Evolutionary conservation across 2,888 invertebrate species (phyloP).

Genomic region (Corbicula japonica): DNA sequence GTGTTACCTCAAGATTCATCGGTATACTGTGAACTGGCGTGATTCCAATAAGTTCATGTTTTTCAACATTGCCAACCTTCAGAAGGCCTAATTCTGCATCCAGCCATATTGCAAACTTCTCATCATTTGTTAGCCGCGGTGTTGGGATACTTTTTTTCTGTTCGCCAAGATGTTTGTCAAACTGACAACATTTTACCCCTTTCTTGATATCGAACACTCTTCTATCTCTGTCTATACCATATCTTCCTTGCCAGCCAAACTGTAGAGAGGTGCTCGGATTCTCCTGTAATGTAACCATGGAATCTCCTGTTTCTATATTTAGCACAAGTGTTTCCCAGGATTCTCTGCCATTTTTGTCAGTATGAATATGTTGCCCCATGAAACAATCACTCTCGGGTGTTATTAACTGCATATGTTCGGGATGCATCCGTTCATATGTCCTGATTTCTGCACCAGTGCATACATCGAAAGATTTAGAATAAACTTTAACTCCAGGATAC

Average conservation of each 20-base stretch:
- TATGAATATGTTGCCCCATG: constrained; percentile 49
- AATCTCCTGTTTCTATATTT: constrained; percentile 59
- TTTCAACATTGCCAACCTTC: constrained; percentile 64
- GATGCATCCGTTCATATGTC: constrained; percentile 51
- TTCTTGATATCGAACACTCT: constrained; percentile 66
- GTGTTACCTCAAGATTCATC: constrained; percentile 65
- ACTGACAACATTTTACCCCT: constrained; percentile 60
- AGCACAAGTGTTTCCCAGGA: constrained; percentile 56
- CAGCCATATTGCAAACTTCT: constrained; percentile 68
- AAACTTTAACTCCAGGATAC: constrained; percentile 50
- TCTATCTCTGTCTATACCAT: constrained; percentile 67
- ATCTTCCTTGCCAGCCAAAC: constrained; percentile 57
- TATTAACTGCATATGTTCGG: constrained; percentile 53
- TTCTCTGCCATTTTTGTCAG: constrained; percentile 49
- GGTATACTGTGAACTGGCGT: constrained; percentile 72
- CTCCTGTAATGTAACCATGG: constrained; percentile 39
- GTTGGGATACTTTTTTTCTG: constrained; percentile 43
- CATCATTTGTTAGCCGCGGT: constrained; percentile 66
- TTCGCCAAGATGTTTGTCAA: constrained; percentile 63
- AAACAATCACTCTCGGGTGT: constrained; percentile 59
- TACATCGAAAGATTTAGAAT: constrained; percentile 44
- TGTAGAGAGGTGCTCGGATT: constrained; percentile 34
- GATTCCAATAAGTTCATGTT: constrained; percentile 54
- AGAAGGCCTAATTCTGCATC: constrained; percentile 56
- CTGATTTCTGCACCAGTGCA: constrained; percentile 27